Conservation (phyloP, 2,888 invertebrate genomes). For the Allacma fusca region DNA sequence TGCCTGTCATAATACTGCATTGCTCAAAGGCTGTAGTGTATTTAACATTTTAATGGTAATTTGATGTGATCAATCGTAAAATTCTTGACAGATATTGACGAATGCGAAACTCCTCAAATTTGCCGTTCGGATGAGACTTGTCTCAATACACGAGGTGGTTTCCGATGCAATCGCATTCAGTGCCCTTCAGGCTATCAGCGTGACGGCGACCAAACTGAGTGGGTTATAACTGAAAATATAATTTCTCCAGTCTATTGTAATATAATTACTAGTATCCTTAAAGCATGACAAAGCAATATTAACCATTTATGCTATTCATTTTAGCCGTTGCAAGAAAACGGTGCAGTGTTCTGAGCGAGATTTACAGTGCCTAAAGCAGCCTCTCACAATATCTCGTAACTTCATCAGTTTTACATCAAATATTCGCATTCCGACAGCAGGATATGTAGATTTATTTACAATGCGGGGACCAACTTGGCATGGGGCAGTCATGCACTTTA, state of each 20-base stretch:
- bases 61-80: too few species aligned
- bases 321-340: constrained; percentile 59
- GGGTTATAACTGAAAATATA: too few species aligned
- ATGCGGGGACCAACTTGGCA: constrained; percentile 82
- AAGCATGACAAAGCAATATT: too few species aligned
- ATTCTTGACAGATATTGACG: constrained; percentile 76
- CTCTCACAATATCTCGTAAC: constrained; percentile 89
- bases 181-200: constrained; percentile 86
- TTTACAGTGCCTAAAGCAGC: constrained; percentile 74
- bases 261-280: too few species aligned
- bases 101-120: constrained; percentile 69
- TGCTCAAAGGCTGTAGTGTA: too few species aligned
- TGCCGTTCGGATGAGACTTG: constrained; percentile 75
- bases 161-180: constrained; percentile 83
- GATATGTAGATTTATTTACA: constrained; percentile 81
- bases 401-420: constrained; percentile 91
- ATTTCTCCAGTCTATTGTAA: too few species aligned
- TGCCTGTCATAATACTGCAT: too few species aligned
- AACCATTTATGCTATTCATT: too few species aligned
- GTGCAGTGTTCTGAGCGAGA: constrained; percentile 47
- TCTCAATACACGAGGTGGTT: constrained; percentile 88
- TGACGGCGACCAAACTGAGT: constrained; percentile 83
- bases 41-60: too few species aligned
- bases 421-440: constrained; percentile 73
- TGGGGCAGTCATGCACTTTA: constrained; percentile 77